phyloP scores from a whole-genome alignment of 1,140 invertebrate species.

The Varroa destructor region DNA sequence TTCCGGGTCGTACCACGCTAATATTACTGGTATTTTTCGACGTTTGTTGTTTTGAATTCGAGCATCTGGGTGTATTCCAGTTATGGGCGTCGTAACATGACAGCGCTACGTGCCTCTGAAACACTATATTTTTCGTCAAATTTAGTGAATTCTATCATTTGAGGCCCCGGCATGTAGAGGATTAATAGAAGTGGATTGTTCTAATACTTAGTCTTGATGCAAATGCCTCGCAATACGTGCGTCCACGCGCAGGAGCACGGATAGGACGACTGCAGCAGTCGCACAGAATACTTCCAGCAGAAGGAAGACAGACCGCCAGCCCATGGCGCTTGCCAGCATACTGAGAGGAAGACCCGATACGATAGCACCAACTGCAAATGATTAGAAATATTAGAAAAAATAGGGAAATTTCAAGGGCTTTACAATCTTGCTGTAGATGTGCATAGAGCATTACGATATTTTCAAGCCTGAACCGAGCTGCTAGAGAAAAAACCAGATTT shows the following conservation, averaged over 20 bases:
- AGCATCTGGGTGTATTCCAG: too few species aligned
- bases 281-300: conserved; percentile 37
- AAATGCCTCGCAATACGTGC: conserved; percentile 10
- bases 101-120: too few species aligned
- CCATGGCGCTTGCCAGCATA: conserved; percentile 39
- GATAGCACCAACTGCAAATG: conserved; percentile 41
- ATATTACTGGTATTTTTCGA: too few species aligned
- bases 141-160: too few species aligned
- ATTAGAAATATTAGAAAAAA: not conserved
- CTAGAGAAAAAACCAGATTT: too few species aligned
- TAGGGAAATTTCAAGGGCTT: not conserved
- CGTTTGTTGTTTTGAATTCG: too few species aligned
- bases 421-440: conserved; percentile 25
- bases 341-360: conserved; percentile 42
- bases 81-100: too few species aligned
- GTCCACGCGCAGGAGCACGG: conserved; percentile 29
- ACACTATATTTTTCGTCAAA: too few species aligned
- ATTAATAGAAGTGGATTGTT: too few species aligned
- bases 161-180: too few species aligned
- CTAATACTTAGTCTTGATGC: not conserved
- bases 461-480: not conserved
- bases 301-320: conserved; percentile 41
- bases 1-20: too few species aligned
- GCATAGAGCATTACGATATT: conserved; percentile 2
- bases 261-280: conserved; percentile 36